Evolutionary conservation across 92 coral and sea anemone species (phyloP).

Genomic region (Siderastrea radians): DNA sequence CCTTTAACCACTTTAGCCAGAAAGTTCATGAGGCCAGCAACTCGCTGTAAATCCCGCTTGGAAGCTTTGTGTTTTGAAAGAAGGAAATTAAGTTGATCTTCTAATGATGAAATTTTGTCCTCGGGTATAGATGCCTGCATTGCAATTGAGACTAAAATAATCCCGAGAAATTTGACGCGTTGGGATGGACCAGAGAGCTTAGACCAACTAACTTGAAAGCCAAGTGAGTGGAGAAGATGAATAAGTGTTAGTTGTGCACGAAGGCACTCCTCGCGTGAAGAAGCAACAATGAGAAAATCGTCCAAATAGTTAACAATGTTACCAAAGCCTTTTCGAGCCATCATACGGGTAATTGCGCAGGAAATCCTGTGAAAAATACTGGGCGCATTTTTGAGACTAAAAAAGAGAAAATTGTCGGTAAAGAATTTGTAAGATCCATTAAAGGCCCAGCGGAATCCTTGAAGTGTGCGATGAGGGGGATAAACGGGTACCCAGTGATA

Average conservation of each 20-base stretch:
- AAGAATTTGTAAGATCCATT: too few species aligned
- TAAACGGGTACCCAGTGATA: neutral
- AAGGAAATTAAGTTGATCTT: neutral
- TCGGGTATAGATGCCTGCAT: neutral
- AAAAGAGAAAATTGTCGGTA: too few species aligned
- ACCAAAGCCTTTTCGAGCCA: too few species aligned
- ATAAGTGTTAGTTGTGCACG: neutral
- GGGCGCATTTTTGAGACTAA: too few species aligned
- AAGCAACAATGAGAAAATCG: neutral
- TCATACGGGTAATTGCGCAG: too few species aligned
- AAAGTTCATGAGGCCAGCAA: neutral
- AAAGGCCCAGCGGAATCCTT: conserved; percentile 7
- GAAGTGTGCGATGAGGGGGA: conserved; percentile 1
- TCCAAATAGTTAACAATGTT: too few species aligned
- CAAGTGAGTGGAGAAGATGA: neutral
- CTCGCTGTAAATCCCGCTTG: neutral
- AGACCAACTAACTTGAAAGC: neutral
- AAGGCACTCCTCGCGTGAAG: neutral
- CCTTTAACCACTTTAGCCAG: neutral
- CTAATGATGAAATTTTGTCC: neutral
- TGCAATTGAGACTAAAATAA: neutral
- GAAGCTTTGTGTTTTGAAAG: neutral
- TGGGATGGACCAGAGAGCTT: too few species aligned
- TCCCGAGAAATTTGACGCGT: too few species aligned
- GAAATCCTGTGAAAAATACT: too few species aligned